A percentile compares a stretch with the other conserved stretches of the same genome.
phyloP scores from a whole-genome alignment of 2,888 invertebrate species.

The Calliopum simillimum region DNA sequence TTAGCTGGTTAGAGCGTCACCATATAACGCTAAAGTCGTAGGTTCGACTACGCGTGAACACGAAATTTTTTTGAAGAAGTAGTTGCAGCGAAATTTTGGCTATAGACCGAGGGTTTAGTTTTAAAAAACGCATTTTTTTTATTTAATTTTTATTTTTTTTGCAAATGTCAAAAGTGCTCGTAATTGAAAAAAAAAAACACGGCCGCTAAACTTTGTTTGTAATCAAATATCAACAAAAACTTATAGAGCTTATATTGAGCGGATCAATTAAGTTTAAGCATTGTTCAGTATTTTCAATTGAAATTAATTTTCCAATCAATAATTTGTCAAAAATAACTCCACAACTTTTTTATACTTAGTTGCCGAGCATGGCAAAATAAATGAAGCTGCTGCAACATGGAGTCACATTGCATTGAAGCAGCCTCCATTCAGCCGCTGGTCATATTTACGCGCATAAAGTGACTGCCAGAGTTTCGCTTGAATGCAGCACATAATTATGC shows the following conservation, averaged over 20 bases:
- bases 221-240: neutral
- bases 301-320: constrained; percentile 7
- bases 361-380: neutral
- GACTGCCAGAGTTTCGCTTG: neutral
- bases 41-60: too few species aligned
- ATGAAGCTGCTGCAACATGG: too few species aligned
- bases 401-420: neutral
- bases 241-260: neutral
- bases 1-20: too few species aligned
- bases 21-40: too few species aligned
- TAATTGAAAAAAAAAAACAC: neutral
- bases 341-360: neutral
- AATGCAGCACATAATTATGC: constrained; percentile 13
- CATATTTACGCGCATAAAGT: neutral
- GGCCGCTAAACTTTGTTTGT: neutral
- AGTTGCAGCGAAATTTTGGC: too few species aligned
- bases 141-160: too few species aligned
- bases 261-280: neutral
- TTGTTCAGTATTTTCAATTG: neutral
- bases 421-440: neutral
- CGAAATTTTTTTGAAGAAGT: too few species aligned
- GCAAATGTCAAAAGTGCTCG: too few species aligned
- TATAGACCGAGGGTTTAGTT: too few species aligned
- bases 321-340: neutral
- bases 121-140: too few species aligned